Evolutionary conservation across 2,797 vertebrate genomes (phyloP), one percentile per base, ranked within the genome.

Genomic region (Erethizon dorsatum): DNA sequence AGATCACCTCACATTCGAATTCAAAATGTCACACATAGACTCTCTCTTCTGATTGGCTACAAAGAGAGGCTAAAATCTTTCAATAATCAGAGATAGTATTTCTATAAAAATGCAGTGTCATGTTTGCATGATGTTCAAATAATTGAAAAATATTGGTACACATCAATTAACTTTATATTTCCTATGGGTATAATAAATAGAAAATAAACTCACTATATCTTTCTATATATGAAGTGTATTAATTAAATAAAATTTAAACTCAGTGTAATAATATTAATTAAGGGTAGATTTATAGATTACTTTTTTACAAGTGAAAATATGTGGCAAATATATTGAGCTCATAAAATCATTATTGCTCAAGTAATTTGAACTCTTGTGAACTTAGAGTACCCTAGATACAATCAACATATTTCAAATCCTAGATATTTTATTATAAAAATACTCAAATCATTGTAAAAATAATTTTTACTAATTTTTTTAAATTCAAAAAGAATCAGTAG

Each of bases 401-500:
- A 31, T 78, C 17, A 97, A 67, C 14, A 78, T 2, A 65, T 94
- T 96, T 94, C 37, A 75, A 63, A 52, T 69, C 33, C 26, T 73
- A 77, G 15, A 37, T 83, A 4, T 61, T 83, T 17, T 56, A 57
- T 75, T 61, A 33, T 56, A 84, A 83, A 95, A 91, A 88, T 78
- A 56, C 0, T 90, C 20, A 85, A 56, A 11, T 92, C 69, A 95
- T 80, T 88, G 54, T 85, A 83, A 82, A 71, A 92, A 90, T 79
- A 80, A 54, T 83, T 71, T 26, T 18, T 83, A 80, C 20, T 56
- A 75, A 47, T 82, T 95, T 96, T 84, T 95, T 84, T 80, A 71
- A 87, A 96, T 96, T 95, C 24, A 63, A 88, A 33, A 90, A 57
- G 12, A 26, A 89, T 93, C 69, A 57, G 9, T 79, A 28, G 86